A percentile compares a stretch with the other conserved stretches of the same genome.
phyloP scores from a whole-genome alignment of 1,140 invertebrate genomes.

The Trachelipus rathkii region DNA sequence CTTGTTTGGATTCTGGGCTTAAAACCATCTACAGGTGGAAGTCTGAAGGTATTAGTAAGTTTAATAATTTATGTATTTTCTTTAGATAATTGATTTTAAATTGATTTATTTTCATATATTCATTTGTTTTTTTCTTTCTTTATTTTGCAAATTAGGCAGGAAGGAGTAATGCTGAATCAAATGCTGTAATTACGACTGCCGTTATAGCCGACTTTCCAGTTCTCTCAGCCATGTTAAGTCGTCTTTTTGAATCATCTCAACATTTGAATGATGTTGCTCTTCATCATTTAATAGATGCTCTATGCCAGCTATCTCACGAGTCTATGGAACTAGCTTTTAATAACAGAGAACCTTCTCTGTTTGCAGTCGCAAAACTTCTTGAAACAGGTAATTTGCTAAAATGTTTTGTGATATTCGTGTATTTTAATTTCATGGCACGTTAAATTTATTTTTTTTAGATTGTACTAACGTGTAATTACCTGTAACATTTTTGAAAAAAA shows the following conservation, averaged over 20 bases:
- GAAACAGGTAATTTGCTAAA: constrained; percentile 69
- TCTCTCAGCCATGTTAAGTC: constrained; percentile 83
- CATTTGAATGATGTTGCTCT: constrained; percentile 89
- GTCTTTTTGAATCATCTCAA: constrained; percentile 90
- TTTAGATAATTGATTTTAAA: neutral
- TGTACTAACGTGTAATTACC: too few relatives aligned
- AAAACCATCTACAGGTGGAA: constrained; percentile 87
- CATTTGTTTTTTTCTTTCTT: neutral
- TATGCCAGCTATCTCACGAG: constrained; percentile 93
- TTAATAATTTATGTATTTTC: neutral
- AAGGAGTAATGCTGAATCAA: constrained; percentile 64
- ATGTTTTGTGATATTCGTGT: too few relatives aligned
- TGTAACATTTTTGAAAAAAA: too few relatives aligned
- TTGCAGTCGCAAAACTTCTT: constrained; percentile 93
- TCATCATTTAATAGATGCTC: constrained; percentile 92
- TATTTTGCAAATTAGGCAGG: constrained; percentile 49
- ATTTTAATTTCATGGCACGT: too few relatives aligned
- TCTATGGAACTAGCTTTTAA: constrained; percentile 95
- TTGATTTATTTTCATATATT: neutral
- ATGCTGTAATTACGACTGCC: constrained; percentile 89
- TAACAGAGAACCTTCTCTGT: constrained; percentile 92
- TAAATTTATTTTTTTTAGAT: too few relatives aligned
- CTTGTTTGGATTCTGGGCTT: constrained; percentile 96
- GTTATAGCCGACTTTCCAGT: constrained; percentile 94
- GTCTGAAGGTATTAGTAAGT: constrained; percentile 64